A percentile compares a stretch with the other conserved stretches of the same genome.
Evolutionary conservation across 1,140 invertebrate genomes (phyloP).

Genomic region (Himalopsyche phryganea): DNA sequence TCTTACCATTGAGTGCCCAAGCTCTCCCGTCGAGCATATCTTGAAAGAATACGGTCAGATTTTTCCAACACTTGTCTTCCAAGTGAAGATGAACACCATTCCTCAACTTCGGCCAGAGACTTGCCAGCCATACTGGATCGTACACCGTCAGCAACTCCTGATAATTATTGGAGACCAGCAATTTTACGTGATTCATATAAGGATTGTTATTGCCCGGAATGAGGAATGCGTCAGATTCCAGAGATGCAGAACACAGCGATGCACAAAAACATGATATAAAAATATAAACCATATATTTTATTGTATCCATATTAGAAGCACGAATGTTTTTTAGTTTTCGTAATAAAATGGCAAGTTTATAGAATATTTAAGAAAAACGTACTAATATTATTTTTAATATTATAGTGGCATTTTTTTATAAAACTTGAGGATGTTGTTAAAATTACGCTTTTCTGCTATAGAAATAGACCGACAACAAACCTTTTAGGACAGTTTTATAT

Average conservation of each 20-base stretch:
- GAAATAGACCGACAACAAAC: too few species aligned
- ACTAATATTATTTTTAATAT: too few species aligned
- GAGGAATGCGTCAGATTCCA: neutral
- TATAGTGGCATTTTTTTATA: too few species aligned
- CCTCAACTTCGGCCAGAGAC: conserved; percentile 49
- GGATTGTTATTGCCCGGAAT: neutral
- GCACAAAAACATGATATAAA: neutral
- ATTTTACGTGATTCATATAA: conserved; percentile 16
- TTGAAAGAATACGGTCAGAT: conserved; percentile 43
- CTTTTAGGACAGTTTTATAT: too few species aligned
- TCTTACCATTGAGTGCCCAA: conserved; percentile 46
- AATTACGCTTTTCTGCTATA: too few species aligned
- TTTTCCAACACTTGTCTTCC: conserved; percentile 41
- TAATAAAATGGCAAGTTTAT: too few species aligned
- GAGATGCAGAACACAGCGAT: neutral
- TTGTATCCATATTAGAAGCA: neutral
- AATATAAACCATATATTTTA: neutral
- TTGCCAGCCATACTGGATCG: conserved; percentile 47
- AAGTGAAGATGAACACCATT: conserved; percentile 47
- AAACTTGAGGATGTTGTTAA: too few species aligned
- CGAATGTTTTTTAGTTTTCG: neutral
- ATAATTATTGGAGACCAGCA: conserved; percentile 32
- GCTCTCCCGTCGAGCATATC: conserved; percentile 45
- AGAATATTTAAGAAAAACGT: too few species aligned
- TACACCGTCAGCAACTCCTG: conserved; percentile 47